phyloP scores from a whole-genome alignment of 64 coral and sea anemone genomes.

The Actinia equina region DNA sequence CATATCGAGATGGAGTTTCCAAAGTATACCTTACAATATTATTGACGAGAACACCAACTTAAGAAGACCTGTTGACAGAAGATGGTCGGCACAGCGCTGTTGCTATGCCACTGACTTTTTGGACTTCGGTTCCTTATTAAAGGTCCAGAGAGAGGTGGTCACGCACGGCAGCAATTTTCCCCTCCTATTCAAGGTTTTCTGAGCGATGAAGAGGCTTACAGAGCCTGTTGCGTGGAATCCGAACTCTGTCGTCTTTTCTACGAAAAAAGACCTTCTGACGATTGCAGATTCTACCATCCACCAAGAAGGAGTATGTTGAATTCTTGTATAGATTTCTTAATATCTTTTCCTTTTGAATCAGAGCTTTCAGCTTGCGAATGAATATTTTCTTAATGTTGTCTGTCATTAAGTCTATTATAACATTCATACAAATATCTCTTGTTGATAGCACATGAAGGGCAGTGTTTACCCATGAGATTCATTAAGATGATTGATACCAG shows the following conservation, averaged over 20 bases:
- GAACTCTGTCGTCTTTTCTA: too few species aligned
- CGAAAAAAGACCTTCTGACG: slow-evolving; percentile 38
- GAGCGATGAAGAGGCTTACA: slow-evolving; percentile 22
- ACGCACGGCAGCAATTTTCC: background rate
- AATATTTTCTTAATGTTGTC: too few species aligned
- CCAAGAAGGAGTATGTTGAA: slow-evolving; percentile 36
- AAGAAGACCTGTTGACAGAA: background rate
- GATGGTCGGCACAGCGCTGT: background rate
- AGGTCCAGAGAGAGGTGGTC: background rate
- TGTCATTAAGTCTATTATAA: too few species aligned
- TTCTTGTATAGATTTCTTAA: background rate
- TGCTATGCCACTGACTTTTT: background rate
- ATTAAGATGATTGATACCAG: too few species aligned
- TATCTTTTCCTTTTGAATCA: too few species aligned
- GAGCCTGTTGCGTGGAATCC: slow-evolving; percentile 39
- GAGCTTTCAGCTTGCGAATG: too few species aligned
- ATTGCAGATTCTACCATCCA: background rate
- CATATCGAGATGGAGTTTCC: background rate
- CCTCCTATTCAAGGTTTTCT: background rate
- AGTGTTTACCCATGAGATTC: too few species aligned
- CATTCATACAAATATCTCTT: too few species aligned
- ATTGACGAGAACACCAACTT: background rate
- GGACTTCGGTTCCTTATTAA: slow-evolving; percentile 17
- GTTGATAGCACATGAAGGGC: too few species aligned
- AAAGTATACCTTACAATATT: too few species aligned